Evolutionary conservation across 2,888 invertebrate genomes (phyloP).

Genomic region (Automeris io): DNA sequence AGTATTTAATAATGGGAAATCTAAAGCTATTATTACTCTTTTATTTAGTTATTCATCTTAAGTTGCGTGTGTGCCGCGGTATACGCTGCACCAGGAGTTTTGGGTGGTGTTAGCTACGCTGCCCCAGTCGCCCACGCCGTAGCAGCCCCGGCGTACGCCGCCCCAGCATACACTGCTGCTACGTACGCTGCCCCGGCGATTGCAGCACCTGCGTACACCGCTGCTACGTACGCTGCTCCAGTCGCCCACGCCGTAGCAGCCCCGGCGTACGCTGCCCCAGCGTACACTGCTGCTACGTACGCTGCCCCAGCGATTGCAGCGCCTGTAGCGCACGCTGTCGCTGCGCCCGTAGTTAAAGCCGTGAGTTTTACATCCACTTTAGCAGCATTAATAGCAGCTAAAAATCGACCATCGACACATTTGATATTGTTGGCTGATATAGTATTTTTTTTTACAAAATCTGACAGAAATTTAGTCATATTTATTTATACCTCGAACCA

Average conservation of each 20-base stretch:
- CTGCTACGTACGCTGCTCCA: slow-evolving; percentile 15
- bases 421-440: too few species aligned
- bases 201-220: slow-evolving; percentile 17
- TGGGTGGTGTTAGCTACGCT: slow-evolving; percentile 30
- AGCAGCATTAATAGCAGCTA: too few species aligned
- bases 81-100: slow-evolving; percentile 46
- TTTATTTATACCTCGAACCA: too few species aligned
- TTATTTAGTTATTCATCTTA: slow-evolving; percentile 50
- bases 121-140: slow-evolving; percentile 11
- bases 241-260: slow-evolving; percentile 16
- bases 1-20: too few species aligned
- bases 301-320: slow-evolving; percentile 26
- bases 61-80: slow-evolving; percentile 58
- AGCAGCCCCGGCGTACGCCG: slow-evolving; percentile 29
- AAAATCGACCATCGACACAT: too few species aligned
- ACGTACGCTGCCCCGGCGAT: slow-evolving; percentile 25
- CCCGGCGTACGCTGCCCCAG: slow-evolving; percentile 18
- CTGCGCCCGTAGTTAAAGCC: slow-evolving; percentile 35
- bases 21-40: too few species aligned
- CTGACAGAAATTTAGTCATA: too few species aligned
- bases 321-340: slow-evolving; percentile 31
- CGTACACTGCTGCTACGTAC: slow-evolving; percentile 18
- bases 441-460: too few species aligned
- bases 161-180: slow-evolving; percentile 28
- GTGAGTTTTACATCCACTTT: slow-evolving; percentile 4